These are phyloP conservation scores for Drosophila yooni DNA, from an alignment of 2,888 invertebrate species.

Conservation along the genomic window DNA sequence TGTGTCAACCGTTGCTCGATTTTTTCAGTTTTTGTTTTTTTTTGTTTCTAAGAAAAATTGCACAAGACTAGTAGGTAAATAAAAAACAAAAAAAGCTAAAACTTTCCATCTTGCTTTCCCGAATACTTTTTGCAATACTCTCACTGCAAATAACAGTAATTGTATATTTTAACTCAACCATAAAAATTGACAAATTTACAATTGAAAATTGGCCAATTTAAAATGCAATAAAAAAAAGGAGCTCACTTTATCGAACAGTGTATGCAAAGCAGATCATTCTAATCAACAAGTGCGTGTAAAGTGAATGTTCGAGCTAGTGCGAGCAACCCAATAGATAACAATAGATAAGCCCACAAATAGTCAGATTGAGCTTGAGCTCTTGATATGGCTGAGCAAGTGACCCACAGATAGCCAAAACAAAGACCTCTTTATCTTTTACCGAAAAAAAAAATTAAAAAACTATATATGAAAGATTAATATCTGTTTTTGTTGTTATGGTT, in stretches of 20 bases:
- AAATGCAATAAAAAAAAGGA: not conserved
- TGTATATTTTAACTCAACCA: not conserved
- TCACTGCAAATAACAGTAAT: not conserved
- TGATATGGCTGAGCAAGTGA: slow-evolving; percentile 34
- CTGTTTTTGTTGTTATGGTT: slow-evolving; percentile 20
- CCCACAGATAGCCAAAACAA: slow-evolving; percentile 46
- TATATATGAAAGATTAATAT: not conserved
- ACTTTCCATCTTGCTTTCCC: not conserved
- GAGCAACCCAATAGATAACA: slow-evolving; percentile 24
- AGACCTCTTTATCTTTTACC: slow-evolving; percentile 34
- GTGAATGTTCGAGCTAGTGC: not conserved
- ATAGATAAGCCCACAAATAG: not conserved
- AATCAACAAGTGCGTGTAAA: slow-evolving; percentile 40
- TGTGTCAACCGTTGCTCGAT: slow-evolving; percentile 15
- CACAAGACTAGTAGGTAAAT: slow-evolving; percentile 10
- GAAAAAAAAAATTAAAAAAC: not conserved
- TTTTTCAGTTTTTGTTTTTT: not conserved
- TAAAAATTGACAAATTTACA: not conserved
- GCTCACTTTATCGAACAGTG: not conserved
- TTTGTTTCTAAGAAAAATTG: slow-evolving; percentile 33
- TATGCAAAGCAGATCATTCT: slow-evolving; percentile 2
- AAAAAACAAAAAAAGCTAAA: not conserved
- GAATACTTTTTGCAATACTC: not conserved
- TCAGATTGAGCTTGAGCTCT: slow-evolving; percentile 20
- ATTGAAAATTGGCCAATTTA: not conserved